Conservation (phyloP, 2,113 vertebrate species). For the Puntigrus tetrazona region DNA sequence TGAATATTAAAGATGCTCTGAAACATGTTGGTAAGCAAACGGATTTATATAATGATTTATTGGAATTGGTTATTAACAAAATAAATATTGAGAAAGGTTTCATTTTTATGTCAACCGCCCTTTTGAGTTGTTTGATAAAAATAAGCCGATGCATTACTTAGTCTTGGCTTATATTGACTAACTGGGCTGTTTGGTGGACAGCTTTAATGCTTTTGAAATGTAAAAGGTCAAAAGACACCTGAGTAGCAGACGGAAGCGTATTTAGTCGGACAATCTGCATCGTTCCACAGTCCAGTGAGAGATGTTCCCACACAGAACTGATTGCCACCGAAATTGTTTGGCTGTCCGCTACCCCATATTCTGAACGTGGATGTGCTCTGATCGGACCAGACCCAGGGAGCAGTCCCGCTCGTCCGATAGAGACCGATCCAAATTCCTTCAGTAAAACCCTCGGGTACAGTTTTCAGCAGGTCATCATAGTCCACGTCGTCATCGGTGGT, state of each 20-base stretch:
- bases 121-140: no score
- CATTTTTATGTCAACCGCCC: no score
- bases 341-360: neutral
- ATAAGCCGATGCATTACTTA: no score
- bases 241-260: neutral
- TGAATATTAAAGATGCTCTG: no score
- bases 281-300: neutral
- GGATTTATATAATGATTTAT: no score
- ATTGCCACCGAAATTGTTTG: neutral
- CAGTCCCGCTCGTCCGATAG: neutral
- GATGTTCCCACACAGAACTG: neutral
- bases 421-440: neutral
- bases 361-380: neutral
- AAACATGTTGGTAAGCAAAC: no score
- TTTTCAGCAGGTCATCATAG: neutral
- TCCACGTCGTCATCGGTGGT: neutral
- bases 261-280: neutral
- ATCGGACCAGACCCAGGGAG: slow-evolving; percentile 1
- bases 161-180: no score
- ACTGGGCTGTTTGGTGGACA: no score
- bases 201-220: neutral
- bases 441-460: neutral
- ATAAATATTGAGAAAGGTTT: no score
- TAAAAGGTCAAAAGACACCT: neutral
- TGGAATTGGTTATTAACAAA: no score